These are phyloP conservation scores for Leptothorax acervorum DNA, from an alignment of 2,888 invertebrate genomes.

Conservation along the genomic window DNA sequence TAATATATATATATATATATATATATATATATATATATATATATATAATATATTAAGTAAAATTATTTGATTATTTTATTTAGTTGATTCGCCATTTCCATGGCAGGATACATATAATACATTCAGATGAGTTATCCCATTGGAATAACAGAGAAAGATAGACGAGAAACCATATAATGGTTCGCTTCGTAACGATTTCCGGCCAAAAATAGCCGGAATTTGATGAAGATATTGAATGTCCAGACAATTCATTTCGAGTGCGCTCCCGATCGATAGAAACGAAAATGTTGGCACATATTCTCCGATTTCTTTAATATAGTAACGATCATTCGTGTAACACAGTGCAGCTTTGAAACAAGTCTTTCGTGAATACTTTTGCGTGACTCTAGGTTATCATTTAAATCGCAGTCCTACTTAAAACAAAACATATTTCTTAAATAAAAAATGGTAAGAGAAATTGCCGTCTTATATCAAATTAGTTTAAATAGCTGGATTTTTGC, in stretches of 20 bases:
- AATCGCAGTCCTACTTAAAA: background rate
- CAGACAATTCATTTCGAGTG: conserved; percentile 40
- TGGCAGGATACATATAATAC: background rate
- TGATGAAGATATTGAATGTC: conserved; percentile 39
- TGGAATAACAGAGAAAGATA: background rate
- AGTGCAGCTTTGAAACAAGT: background rate
- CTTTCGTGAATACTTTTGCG: background rate
- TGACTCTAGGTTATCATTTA: background rate
- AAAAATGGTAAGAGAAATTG: background rate
- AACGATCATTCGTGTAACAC: background rate
- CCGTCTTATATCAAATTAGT: background rate
- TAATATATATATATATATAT: conserved; percentile 13
- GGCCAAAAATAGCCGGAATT: conserved; percentile 37
- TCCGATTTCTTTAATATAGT: conserved; percentile 18
- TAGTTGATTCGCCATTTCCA: conserved; percentile 19
- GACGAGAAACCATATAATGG: conserved; percentile 33
- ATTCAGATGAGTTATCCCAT: conserved; percentile 7
- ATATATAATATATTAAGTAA: conserved; percentile 11
- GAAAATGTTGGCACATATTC: conserved; percentile 31
- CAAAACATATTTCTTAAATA: background rate
- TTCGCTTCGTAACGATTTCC: conserved; percentile 28
- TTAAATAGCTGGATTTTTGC: background rate
- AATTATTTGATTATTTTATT: conserved; percentile 29
- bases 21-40: conserved; percentile 9
- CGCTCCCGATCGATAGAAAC: conserved; percentile 11